Evolutionary conservation across 1,140 invertebrate genomes (phyloP), one percentile per base, ranked within the genome.

Genomic region (Phortica variegata): DNA sequence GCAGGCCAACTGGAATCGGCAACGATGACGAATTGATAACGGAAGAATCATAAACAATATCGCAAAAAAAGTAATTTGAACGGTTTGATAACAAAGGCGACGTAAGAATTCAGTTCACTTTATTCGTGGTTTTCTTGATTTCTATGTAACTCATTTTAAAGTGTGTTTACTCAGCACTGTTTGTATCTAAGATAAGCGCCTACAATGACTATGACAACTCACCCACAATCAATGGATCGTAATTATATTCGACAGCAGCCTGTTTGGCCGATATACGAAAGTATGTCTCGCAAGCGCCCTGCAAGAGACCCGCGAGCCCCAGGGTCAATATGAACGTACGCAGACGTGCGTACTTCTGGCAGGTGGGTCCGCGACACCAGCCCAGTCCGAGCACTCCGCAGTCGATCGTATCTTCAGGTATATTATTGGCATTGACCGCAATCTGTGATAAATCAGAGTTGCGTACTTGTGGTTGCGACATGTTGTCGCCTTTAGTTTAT

Each of bases 361-460:
- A 80, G 56, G 73, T 78, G 3, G 81, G 75, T 17, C 74, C 71
- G 36, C 77, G 59, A 23, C 80, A 76, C 54, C 82, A 83, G 49
- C 77, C 81, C 32, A 83, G 47, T 29, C 77, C 77, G 43, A 60
- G 77, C 47, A 84, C 80, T 26, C 84, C 84, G 52, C 84, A 85
- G 54, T 85, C 84, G n/a, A 85, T 74, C 47, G 78, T 78, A 60
- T 82, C 78, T 74, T 75, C 60, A 18, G 69, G 62, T 52, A 75
- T 75, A 36, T 69, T 71, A 42, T 72, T 49, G 33, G 63, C 61
- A 58, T 63, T 75, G 8, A 65, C 73, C 7, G 70, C 61, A 32
- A 73, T 68, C 41, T 71, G 66, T 36, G 65, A 65, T 47, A 71
- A 42, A 52, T 73, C 70, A 17, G 70, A 73, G 40, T 49, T 53